Conservation (phyloP, 2,113 vertebrate species). For the Microcebus griseorufus region DNA sequence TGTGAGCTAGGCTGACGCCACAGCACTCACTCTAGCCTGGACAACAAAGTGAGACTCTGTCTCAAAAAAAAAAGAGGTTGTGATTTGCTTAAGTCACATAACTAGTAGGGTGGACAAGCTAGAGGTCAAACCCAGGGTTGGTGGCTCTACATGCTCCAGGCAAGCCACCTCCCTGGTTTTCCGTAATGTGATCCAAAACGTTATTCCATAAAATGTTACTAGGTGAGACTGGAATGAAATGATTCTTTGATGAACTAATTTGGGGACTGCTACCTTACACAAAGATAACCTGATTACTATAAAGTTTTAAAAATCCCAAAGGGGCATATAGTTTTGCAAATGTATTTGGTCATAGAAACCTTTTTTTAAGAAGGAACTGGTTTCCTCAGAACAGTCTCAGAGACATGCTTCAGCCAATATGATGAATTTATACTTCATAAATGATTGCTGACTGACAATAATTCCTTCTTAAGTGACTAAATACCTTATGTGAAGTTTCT, state of each 20-base stretch:
- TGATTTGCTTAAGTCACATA: neutral
- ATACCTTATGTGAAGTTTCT: conserved; percentile 63
- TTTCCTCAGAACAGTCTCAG: neutral
- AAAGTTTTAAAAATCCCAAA: neutral
- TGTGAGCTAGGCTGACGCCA: too few species aligned
- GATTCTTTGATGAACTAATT: neutral
- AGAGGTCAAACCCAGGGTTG: neutral
- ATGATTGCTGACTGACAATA: conserved; percentile 51
- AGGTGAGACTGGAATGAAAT: neutral
- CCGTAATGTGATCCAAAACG: neutral
- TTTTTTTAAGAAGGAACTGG: conserved; percentile 6
- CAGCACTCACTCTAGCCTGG: too few species aligned
- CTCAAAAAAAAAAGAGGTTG: neutral
- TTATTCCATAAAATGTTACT: conserved; percentile 24
- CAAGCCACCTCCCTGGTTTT: neutral
- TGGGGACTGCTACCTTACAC: conserved; percentile 3
- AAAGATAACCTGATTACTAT: neutral
- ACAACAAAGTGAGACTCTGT: too few species aligned
- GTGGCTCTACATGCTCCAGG: neutral
- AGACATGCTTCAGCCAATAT: neutral
- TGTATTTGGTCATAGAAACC: neutral
- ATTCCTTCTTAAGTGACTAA: conserved; percentile 52
- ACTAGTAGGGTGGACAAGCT: neutral
- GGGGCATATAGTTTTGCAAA: conserved; percentile 3
- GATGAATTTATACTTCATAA: conserved; percentile 23